These are phyloP conservation scores for Pseudomyrmex dendroicus DNA, from an alignment of 1,140 invertebrate species.

Conservation along the genomic window DNA sequence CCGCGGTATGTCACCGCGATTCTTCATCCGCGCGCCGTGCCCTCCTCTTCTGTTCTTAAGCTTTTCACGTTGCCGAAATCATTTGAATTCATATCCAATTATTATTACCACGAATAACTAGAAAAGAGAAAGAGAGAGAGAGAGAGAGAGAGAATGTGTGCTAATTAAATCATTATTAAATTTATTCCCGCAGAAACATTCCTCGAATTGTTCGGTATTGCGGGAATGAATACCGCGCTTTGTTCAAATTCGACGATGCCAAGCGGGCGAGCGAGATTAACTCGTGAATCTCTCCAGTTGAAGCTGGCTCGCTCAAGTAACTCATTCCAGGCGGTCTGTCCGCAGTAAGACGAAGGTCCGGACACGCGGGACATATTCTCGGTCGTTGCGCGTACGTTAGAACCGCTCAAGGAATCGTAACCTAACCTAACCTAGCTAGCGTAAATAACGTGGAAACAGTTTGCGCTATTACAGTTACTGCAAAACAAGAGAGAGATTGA, in stretches of 20 bases:
- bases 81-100: constrained; percentile 26
- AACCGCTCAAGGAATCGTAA: constrained; percentile 74
- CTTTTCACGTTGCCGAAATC: constrained; percentile 21
- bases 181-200: constrained; percentile 46
- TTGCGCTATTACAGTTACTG: constrained; percentile 57
- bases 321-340: constrained; percentile 64
- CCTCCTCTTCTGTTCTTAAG: constrained; percentile 30
- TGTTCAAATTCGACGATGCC: constrained; percentile 43
- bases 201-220: constrained; percentile 52
- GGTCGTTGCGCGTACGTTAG: constrained; percentile 80
- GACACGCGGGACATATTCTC: constrained; percentile 81
- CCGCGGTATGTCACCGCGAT: not conserved
- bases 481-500: not conserved
- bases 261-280: constrained; percentile 58
- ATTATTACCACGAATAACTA: constrained; percentile 32
- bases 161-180: constrained; percentile 63
- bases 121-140: constrained; percentile 18
- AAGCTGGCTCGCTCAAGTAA: constrained; percentile 61
- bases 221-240: constrained; percentile 52
- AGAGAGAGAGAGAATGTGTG: not conserved
- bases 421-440: constrained; percentile 55
- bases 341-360: constrained; percentile 81
- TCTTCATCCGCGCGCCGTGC: not conserved
- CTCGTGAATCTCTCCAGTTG: not conserved
- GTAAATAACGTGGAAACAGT: constrained; percentile 81